phyloP scores from a whole-genome alignment of 2,888 invertebrate species.

The Tiliacea aurago region DNA sequence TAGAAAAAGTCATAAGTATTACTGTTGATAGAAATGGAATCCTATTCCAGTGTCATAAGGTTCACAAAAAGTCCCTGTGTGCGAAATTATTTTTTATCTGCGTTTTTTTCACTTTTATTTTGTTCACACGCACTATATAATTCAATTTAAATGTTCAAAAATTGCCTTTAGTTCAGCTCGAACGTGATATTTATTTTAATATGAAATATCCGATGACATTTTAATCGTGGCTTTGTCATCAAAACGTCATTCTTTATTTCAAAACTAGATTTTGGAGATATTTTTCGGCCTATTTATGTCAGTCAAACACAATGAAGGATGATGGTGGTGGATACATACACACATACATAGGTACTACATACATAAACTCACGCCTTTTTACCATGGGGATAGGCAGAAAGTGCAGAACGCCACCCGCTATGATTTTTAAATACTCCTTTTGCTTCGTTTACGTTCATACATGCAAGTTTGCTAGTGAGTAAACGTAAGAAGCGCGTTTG shows the following conservation, averaged over 20 bases:
- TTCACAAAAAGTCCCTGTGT: background rate
- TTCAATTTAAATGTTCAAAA: conserved; percentile 49
- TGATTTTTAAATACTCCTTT: too few relatives aligned
- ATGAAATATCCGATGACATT: conserved; percentile 14
- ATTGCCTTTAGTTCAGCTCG: conserved; percentile 21
- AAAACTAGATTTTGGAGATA: conserved; percentile 1
- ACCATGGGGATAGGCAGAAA: too few relatives aligned
- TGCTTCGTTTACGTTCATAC: too few relatives aligned
- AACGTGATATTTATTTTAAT: conserved; percentile 37
- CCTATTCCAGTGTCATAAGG: background rate
- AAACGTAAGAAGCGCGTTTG: too few relatives aligned
- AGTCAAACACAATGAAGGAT: background rate
- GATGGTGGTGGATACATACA: background rate
- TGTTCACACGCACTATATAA: conserved; percentile 33
- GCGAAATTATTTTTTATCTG: conserved; percentile 14
- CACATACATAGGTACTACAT: too few relatives aligned
- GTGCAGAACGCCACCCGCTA: too few relatives aligned
- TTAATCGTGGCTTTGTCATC: conserved; percentile 19
- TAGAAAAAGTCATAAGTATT: too few relatives aligned
- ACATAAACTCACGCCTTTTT: too few relatives aligned
- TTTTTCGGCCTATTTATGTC: background rate
- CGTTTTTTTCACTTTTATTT: conserved; percentile 23
- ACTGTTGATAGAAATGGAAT: background rate
- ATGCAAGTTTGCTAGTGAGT: too few relatives aligned
- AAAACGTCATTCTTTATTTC: background rate